These are phyloP conservation scores for Hyphantria cunea DNA, from an alignment of 1,140 invertebrate genomes.

Conservation along the genomic window DNA sequence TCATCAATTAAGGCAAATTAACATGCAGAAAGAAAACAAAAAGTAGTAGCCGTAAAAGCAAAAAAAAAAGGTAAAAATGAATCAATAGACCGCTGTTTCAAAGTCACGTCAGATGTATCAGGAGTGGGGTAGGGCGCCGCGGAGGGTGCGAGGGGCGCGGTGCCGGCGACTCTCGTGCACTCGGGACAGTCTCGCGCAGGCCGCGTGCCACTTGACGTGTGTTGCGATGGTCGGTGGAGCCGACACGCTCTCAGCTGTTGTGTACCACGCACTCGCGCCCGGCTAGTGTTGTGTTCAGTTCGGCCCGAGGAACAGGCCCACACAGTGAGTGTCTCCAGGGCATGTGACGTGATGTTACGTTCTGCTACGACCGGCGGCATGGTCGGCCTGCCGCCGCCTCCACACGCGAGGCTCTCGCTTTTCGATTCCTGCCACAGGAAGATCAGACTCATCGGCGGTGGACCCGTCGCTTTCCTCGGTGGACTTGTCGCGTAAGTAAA, in stretches of 20 bases:
- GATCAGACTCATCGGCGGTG: slow-evolving; percentile 85
- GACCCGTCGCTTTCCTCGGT: slow-evolving; percentile 84
- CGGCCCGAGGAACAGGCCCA: slow-evolving; percentile 30
- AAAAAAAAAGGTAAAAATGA: slow-evolving; percentile 15
- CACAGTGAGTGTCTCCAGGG: slow-evolving; percentile 32
- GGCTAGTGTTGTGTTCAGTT: slow-evolving; percentile 42
- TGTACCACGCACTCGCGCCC: slow-evolving; percentile 42
- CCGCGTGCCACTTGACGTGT: slow-evolving; percentile 44
- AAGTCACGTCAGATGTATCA: slow-evolving; percentile 44
- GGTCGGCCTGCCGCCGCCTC: slow-evolving; percentile 67
- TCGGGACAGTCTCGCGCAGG: slow-evolving; percentile 67
- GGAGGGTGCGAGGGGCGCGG: slow-evolving; percentile 25
- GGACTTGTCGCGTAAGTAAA: slow-evolving; percentile 87
- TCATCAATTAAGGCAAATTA: too few relatives aligned
- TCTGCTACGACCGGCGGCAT: slow-evolving; percentile 65
- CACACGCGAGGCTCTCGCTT: slow-evolving; percentile 83
- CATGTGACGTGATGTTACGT: slow-evolving; percentile 72
- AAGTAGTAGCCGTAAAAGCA: background rate
- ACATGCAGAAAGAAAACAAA: background rate
- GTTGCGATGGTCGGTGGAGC: slow-evolving; percentile 69
- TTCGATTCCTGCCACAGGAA: slow-evolving; percentile 88
- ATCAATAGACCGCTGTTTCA: slow-evolving; percentile 49
- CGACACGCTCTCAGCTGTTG: slow-evolving; percentile 51
- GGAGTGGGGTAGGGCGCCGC: slow-evolving; percentile 28
- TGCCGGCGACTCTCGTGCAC: slow-evolving; percentile 42